Evolutionary conservation across 2,797 vertebrate genomes (phyloP).

Genomic region (Cercopithecus diana): DNA sequence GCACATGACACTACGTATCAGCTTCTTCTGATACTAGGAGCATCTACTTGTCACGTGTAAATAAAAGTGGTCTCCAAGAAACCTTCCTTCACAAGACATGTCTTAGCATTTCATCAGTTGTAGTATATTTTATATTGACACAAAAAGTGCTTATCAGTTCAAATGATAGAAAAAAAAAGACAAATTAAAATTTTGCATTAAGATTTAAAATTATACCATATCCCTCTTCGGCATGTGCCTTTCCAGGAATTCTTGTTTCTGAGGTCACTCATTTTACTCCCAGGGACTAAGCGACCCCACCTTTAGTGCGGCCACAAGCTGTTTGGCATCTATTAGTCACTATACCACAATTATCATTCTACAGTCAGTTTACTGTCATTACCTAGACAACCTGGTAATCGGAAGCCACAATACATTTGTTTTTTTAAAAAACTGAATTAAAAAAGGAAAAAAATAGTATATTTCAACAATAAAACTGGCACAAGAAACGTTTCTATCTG

Average conservation of each 20-base stretch:
- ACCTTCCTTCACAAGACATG: constrained; percentile 74
- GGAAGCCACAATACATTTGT: constrained; percentile 74
- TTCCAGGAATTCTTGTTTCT: constrained; percentile 55
- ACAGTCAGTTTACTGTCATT: constrained; percentile 71
- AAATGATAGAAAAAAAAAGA: constrained; percentile 67
- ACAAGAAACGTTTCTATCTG: constrained; percentile 83
- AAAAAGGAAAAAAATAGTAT: constrained; percentile 41
- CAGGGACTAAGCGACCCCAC: constrained; percentile 65
- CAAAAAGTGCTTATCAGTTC: constrained; percentile 82
- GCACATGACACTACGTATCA: constrained; percentile 74
- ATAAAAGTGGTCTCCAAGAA: constrained; percentile 74
- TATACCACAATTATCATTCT: constrained; percentile 49
- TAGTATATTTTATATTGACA: constrained; percentile 74
- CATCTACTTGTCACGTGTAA: constrained; percentile 79
- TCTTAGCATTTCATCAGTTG: constrained; percentile 61
- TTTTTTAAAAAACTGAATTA: constrained; percentile 35
- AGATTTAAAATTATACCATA: constrained; percentile 64
- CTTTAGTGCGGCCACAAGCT: constrained; percentile 35
- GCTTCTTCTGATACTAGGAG: constrained; percentile 77
- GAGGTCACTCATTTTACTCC: constrained; percentile 45
- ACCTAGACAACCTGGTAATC: constrained; percentile 74
- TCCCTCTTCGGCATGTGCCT: constrained; percentile 51
- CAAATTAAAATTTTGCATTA: constrained; percentile 70
- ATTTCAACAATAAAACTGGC: constrained; percentile 81
- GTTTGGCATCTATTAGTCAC: constrained; percentile 59